phyloP scores from a whole-genome alignment of 1,140 invertebrate genomes.

The Nebria ingens region DNA sequence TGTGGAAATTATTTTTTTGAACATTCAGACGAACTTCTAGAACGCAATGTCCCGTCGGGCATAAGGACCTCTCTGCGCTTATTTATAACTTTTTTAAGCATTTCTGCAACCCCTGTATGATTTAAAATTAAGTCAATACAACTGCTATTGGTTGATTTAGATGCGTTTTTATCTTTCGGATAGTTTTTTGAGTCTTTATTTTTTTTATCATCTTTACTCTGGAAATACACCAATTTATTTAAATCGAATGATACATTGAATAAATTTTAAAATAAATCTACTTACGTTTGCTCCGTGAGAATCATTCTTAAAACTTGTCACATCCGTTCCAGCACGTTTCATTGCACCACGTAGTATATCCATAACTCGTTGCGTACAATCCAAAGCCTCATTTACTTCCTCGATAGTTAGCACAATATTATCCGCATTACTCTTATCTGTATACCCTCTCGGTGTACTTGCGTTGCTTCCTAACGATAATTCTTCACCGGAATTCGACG shows the following conservation, averaged over 20 bases:
- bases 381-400: constrained; percentile 25
- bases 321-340: constrained; percentile 19
- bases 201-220: neutral
- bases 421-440: constrained; percentile 26
- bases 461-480: constrained; percentile 26
- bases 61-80: constrained; percentile 26
- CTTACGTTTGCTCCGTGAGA: neutral
- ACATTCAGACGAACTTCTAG: constrained; percentile 20
- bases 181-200: neutral
- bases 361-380: constrained; percentile 25
- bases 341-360: constrained; percentile 26
- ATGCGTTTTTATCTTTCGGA: neutral
- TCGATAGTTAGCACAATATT: constrained; percentile 27
- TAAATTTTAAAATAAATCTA: constrained; percentile 2
- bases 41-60: constrained; percentile 19
- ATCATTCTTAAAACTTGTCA: neutral
- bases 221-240: neutral
- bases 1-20: neutral
- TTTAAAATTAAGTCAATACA: constrained; percentile 31
- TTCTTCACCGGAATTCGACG: constrained; percentile 24
- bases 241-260: neutral
- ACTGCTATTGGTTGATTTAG: constrained; percentile 26
- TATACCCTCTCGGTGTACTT: constrained; percentile 29
- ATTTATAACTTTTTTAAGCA: constrained; percentile 29
- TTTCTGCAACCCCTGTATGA: constrained; percentile 28